Base-by-base conservation (phyloP, 64 coral and sea anemone genomes). In the Acropora tenuis region DNA sequence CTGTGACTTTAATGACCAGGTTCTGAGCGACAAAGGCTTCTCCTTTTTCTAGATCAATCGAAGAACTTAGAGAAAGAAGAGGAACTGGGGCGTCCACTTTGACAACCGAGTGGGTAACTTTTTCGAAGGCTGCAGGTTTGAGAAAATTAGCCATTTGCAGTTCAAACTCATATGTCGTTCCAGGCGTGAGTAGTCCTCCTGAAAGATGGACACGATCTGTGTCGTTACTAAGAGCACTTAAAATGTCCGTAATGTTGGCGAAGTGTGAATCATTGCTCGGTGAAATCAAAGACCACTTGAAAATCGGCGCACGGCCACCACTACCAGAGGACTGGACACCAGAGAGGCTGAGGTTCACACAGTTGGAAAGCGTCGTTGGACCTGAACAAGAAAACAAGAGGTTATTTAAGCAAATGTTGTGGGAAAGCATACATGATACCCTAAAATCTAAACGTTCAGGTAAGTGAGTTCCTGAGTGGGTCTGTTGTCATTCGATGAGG, bases 241-340 rank as follows among this genome's bases (percentile, higher is more conserved):
- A 75, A 43, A 86, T 11, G 5, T 18, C 12, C 6, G 0, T 58
- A 42, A 95, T 87, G 6, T 43, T 73, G 17, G 48, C 48, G 16
- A 73, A 20, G 74, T 78, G 18, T 11, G 9, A 18, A 9, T 78
- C 84, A 66, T 40, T 61, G 9, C 3, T 17, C 10, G 88, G 93
- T 49, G 61, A 65, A 41, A 16, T 41, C 58, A 95, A 77, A 48
- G 75, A 4, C 90, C 94, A 96, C 50, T 60, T 16, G 88, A 89
- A 89, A 16, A 73, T 85, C 48, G 93, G 41, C 57, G 71, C 47
- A 40, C 94, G 48, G 43, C 94, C 94, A 41, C 94, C 94, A 5
- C 94, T 80, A 3, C 94, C 94, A 67, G 61, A 55, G 10, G 94
- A 96, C 86, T 84, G 94, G 58, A 79, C 16, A 46, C 90, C 94